Evolutionary conservation across 2,797 vertebrate genomes (phyloP), one percentile per base, ranked within the genome.

Genomic region (Botia almorhae): DNA sequence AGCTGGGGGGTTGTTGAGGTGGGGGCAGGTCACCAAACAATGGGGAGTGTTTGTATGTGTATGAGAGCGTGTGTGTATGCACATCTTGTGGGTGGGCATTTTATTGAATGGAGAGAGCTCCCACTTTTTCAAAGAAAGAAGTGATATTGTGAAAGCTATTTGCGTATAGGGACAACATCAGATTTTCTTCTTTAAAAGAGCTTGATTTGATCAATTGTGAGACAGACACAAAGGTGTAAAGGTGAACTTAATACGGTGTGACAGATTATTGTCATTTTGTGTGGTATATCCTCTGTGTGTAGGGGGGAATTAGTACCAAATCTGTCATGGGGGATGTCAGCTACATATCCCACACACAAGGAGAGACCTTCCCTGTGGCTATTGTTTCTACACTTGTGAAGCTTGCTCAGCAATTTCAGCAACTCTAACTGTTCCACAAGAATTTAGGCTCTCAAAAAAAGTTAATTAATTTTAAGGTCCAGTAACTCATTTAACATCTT

Each of bases 371-470:
- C 85, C 76, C 55, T 69, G 81, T 81, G 23, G 43, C 16, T 61
- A 11, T 70, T 50, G 43, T 78, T 8, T 14, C 50, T 26, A 70
- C 76, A 21, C 51, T 61, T 61, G 17, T 21, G 21, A 0, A 76
- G 87, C 87, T 64, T 85, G 84, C 86, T 87, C 90, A 90, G 87
- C 87, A 85, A 50, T 81, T 78, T 53, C 63, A 65, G 78, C 67
- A 60, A 6, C 36, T 43, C 19, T 16, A 46, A 14, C 48, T 51
- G 11, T 68, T n/a, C 23, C 60, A 56, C 69, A 58, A 26, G 56
- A 21, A 21, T 3, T 36, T 4, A 53, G 3, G 7, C 50, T 3
- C 73, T 75, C 33, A 1, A 63, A 46, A 43, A 39, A 46, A 46
- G 43, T 10, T 13, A 75, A 74, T 50, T 19, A 17, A 1, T 51